phyloP scores from a whole-genome alignment of 1,140 invertebrate genomes.

The Mylabris phalerata region DNA sequence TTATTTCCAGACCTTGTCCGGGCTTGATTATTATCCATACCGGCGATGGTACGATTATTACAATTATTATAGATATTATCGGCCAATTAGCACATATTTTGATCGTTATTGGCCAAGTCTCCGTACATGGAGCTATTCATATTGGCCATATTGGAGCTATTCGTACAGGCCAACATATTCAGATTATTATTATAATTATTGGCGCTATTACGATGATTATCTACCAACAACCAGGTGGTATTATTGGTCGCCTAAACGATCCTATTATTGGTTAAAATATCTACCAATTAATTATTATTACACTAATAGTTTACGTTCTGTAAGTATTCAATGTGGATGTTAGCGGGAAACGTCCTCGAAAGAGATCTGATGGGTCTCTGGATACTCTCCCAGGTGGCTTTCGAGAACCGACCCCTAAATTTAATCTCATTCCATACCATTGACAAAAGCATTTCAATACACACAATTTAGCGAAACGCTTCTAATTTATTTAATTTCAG shows the following conservation, averaged over 20 bases:
- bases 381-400: too few relatives aligned
- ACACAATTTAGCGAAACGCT: background rate
- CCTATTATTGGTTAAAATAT: constrained; percentile 11
- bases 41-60: constrained; percentile 6
- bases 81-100: background rate
- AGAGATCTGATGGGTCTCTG: too few relatives aligned
- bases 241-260: constrained; percentile 5
- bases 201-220: too few relatives aligned
- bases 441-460: background rate
- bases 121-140: background rate
- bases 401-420: too few relatives aligned
- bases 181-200: too few relatives aligned
- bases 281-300: constrained; percentile 4
- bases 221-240: background rate
- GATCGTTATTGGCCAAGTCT: constrained; percentile 1
- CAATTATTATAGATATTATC: constrained; percentile 12
- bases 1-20: constrained; percentile 11
- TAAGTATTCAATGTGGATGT: background rate
- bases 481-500: background rate
- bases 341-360: too few relatives aligned
- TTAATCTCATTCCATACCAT: background rate
- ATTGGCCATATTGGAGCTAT: background rate
- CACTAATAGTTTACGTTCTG: constrained; percentile 1
- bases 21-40: constrained; percentile 2
- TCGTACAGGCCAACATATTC: too few relatives aligned